These are phyloP conservation scores for Zosterops pallidus DNA, from an alignment of 2,113 vertebrate genomes.

Conservation along the genomic window DNA sequence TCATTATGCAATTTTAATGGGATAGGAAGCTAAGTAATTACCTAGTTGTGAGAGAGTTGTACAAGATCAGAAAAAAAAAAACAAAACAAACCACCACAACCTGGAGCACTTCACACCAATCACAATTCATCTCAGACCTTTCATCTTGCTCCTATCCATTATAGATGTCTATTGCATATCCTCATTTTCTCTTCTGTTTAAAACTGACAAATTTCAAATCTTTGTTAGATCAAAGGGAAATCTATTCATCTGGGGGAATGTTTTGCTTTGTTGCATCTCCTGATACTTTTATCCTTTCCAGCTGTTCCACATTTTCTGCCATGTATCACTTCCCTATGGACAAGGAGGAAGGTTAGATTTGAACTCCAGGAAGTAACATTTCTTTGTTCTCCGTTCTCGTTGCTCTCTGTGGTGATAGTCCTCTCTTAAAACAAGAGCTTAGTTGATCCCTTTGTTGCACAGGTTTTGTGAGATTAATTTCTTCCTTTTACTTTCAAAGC, in stretches of 20 bases:
- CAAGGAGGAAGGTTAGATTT: not conserved
- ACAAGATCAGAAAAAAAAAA: not conserved
- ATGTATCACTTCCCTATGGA: not conserved
- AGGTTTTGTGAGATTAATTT: not conserved
- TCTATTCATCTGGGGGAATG: not conserved
- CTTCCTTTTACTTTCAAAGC: not conserved
- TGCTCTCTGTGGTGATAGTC: not conserved
- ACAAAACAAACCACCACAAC: not conserved
- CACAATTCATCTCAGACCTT: not conserved
- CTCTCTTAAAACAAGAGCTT: not conserved
- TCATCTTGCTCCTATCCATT: not conserved
- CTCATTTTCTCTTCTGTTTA: constrained; percentile 1
- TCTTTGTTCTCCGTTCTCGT: not conserved
- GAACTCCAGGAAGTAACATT: not conserved
- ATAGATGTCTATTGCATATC: not conserved
- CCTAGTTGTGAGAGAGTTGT: not conserved
- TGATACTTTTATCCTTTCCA: constrained; percentile 16
- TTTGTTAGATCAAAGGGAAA: constrained; percentile 22
- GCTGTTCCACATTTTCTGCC: not conserved
- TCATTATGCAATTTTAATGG: not conserved
- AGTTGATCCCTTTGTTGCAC: not conserved
- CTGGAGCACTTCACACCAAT: not conserved
- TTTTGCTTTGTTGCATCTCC: constrained; percentile 7
- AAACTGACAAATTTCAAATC: not conserved
- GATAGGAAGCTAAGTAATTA: not conserved